A percentile compares a stretch with the other conserved stretches of the same genome.
Conservation (phyloP, 2,888 invertebrate species). For the Diachrysia chrysitis region DNA sequence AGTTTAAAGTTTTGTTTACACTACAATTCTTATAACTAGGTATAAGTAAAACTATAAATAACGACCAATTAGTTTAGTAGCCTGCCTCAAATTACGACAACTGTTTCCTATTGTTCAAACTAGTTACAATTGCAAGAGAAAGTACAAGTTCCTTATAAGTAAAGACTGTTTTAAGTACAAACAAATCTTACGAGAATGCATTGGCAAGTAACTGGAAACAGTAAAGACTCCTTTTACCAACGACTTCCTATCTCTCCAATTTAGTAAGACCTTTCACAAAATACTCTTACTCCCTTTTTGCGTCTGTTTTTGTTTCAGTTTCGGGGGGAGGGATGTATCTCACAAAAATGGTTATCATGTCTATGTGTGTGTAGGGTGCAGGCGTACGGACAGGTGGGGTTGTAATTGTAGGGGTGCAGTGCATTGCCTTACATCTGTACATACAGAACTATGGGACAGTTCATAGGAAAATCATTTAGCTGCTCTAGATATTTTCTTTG, state of each 20-base stretch:
- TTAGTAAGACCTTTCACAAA: constrained; percentile 60
- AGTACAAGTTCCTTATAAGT: constrained; percentile 13
- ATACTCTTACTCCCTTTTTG: constrained; percentile 51
- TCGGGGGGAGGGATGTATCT: constrained; percentile 58
- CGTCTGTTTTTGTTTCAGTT: constrained; percentile 42
- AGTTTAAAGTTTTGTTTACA: not conserved
- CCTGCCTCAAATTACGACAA: not conserved
- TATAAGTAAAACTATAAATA: not conserved
- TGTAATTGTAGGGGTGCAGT: constrained; percentile 68
- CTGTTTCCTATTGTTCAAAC: not conserved
- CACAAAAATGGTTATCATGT: constrained; percentile 58
- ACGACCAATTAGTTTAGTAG: not conserved
- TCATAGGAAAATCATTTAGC: constrained; percentile 52
- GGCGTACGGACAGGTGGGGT: constrained; percentile 66
- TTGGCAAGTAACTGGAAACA: constrained; percentile 62
- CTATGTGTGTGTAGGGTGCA: constrained; percentile 70
- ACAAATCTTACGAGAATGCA: constrained; percentile 23
- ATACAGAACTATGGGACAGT: constrained; percentile 48
- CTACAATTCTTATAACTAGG: not conserved
- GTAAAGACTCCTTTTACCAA: constrained; percentile 66
- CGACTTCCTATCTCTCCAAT: constrained; percentile 57
- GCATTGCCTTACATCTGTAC: constrained; percentile 65
- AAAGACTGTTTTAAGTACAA: not conserved
- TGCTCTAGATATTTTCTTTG: constrained; percentile 10
- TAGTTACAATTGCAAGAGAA: constrained; percentile 14